phyloP scores from a whole-genome alignment of 2,888 invertebrate genomes.

The Liodrosophila aerea region DNA sequence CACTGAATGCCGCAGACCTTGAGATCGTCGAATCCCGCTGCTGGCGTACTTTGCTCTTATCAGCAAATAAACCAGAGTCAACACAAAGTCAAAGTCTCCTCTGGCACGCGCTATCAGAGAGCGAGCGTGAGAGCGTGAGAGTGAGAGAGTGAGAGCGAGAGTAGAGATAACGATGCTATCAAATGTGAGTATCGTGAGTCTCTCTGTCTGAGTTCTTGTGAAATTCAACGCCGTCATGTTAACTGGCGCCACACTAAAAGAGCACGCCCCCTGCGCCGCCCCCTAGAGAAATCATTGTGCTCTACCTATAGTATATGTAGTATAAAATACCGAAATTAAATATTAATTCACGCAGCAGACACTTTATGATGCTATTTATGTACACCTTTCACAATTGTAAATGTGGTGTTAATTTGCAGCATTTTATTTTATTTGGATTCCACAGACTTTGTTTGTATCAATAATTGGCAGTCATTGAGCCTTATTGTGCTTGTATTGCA shows the following conservation, averaged over 20 bases:
- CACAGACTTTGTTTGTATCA: slow-evolving; percentile 50
- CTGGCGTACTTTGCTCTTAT: slow-evolving; percentile 39
- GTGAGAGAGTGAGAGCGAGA: not conserved
- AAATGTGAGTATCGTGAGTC: slow-evolving; percentile 13
- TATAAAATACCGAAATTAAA: too few species aligned
- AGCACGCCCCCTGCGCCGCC: not conserved
- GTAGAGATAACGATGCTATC: slow-evolving; percentile 44
- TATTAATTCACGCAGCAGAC: too few species aligned
- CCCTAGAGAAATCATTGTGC: slow-evolving; percentile 1
- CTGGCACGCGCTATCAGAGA: slow-evolving; percentile 47
- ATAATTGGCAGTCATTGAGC: slow-evolving; percentile 16
- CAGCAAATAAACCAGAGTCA: slow-evolving; percentile 14
- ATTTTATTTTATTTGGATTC: not conserved
- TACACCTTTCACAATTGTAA: slow-evolving; percentile 45
- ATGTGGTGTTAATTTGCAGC: slow-evolving; percentile 56
- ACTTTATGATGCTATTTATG: slow-evolving; percentile 21
- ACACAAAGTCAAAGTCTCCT: slow-evolving; percentile 15
- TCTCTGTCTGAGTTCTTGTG: slow-evolving; percentile 56
- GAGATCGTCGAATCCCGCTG: slow-evolving; percentile 25
- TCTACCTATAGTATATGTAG: too few species aligned
- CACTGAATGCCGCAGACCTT: slow-evolving; percentile 25
- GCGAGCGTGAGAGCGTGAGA: not conserved
- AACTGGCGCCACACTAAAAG: slow-evolving; percentile 40
- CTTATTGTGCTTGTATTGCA: slow-evolving; percentile 22
- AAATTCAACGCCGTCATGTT: slow-evolving; percentile 61